Percentiles rank a stretch among this genome's conserved stretches.
These are phyloP conservation scores for Brachionus paranguensis DNA, from an alignment of 1,140 invertebrate species.

Conservation along the genomic window DNA sequence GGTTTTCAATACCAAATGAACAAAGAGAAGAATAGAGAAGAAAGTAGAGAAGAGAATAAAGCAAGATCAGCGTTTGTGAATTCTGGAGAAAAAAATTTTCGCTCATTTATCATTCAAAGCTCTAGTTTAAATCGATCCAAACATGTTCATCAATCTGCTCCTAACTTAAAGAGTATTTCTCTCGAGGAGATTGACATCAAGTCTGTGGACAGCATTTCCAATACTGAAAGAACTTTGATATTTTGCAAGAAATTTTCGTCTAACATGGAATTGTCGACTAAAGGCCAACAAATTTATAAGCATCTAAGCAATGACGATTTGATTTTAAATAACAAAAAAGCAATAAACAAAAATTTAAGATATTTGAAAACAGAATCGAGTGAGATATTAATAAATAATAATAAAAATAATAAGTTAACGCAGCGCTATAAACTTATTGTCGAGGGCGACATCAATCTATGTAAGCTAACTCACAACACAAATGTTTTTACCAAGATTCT, in stretches of 20 bases:
- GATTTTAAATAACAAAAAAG: background rate
- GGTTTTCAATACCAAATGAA: background rate
- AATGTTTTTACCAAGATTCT: conserved; percentile 75
- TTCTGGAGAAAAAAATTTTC: no score
- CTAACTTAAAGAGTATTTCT: background rate
- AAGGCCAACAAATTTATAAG: background rate
- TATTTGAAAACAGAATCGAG: background rate
- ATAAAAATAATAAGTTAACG: background rate
- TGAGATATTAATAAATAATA: conserved; percentile 25
- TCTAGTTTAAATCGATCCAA: background rate
- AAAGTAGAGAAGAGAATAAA: background rate
- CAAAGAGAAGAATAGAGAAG: background rate
- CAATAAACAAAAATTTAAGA: background rate
- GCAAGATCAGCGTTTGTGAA: background rate
- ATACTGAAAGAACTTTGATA: background rate
- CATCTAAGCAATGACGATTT: background rate
- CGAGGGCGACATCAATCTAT: conserved; percentile 70
- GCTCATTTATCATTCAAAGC: background rate
- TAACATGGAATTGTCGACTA: background rate
- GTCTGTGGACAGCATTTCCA: background rate
- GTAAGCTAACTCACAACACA: conserved; percentile 70
- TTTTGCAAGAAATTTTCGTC: background rate
- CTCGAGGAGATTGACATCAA: background rate
- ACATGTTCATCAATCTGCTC: background rate
- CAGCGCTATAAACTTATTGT: conserved; percentile 65